phyloP scores from a whole-genome alignment of 1,140 invertebrate genomes.

The Galleria mellonella region DNA sequence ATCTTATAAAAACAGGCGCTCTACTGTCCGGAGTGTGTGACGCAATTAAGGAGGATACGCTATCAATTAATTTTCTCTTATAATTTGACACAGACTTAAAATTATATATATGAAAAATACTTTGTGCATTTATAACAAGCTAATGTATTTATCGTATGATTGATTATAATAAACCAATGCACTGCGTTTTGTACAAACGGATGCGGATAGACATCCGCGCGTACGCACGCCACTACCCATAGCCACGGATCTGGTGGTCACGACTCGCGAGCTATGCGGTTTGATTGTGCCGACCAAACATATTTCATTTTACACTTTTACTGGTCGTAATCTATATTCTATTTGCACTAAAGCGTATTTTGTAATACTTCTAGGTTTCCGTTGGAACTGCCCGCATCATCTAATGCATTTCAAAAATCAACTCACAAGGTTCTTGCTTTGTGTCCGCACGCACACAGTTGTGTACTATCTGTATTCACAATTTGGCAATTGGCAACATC shows the following conservation, averaged over 20 bases:
- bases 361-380: too few species aligned
- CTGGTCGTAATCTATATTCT: background rate
- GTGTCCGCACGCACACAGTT: constrained; percentile 14
- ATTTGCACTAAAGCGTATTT: background rate
- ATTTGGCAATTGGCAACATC: constrained; percentile 26
- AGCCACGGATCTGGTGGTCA: constrained; percentile 1
- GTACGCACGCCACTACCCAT: background rate
- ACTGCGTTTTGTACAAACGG: background rate
- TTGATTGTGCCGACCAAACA: background rate
- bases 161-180: too few species aligned
- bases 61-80: too few species aligned
- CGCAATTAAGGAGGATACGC: background rate
- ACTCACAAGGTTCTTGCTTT: constrained; percentile 2
- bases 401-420: constrained; percentile 8
- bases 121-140: too few species aligned
- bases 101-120: too few species aligned
- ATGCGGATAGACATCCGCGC: constrained; percentile 5
- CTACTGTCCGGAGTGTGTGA: background rate
- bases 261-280: constrained; percentile 3
- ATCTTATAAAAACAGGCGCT: constrained; percentile 3
- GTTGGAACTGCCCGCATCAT: constrained; percentile 10
- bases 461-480: constrained; percentile 15
- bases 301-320: background rate
- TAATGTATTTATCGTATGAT: too few species aligned
- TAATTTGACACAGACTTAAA: too few species aligned